Conservation (phyloP, 2,888 invertebrate species). For the Dicranocentrus wangi region DNA sequence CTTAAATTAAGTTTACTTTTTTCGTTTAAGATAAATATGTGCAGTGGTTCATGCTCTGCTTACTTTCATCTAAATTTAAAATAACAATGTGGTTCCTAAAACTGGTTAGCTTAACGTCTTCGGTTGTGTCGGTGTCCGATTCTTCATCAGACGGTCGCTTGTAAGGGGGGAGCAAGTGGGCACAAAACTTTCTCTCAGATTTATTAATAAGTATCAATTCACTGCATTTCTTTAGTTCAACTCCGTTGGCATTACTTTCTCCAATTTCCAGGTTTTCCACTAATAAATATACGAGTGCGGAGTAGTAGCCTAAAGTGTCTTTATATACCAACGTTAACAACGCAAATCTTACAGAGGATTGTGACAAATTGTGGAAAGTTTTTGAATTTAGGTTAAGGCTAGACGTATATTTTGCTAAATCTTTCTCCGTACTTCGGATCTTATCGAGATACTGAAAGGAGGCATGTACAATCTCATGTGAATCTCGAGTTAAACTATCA, state of each 20-base stretch:
- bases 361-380: background rate
- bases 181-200: constrained; percentile 58
- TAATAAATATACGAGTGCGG: constrained; percentile 32
- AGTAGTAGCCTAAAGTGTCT: constrained; percentile 21
- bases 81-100: constrained; percentile 63
- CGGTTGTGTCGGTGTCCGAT: constrained; percentile 48
- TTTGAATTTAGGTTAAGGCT: constrained; percentile 21
- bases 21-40: background rate
- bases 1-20: background rate
- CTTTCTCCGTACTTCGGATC: constrained; percentile 23
- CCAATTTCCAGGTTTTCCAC: constrained; percentile 19
- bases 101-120: constrained; percentile 44
- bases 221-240: background rate
- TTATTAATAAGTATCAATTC: constrained; percentile 45
- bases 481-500: background rate
- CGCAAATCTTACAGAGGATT: constrained; percentile 15
- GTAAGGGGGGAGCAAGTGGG: constrained; percentile 63
- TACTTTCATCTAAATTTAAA: constrained; percentile 64
- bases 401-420: background rate
- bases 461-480: constrained; percentile 22
- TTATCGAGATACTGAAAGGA: constrained; percentile 52
- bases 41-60: background rate
- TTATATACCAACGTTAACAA: constrained; percentile 34
- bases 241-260: constrained; percentile 29
- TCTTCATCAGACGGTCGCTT: constrained; percentile 53